phyloP scores from a whole-genome alignment of 2,888 invertebrate genomes.

The Oxytorus armatus region DNA sequence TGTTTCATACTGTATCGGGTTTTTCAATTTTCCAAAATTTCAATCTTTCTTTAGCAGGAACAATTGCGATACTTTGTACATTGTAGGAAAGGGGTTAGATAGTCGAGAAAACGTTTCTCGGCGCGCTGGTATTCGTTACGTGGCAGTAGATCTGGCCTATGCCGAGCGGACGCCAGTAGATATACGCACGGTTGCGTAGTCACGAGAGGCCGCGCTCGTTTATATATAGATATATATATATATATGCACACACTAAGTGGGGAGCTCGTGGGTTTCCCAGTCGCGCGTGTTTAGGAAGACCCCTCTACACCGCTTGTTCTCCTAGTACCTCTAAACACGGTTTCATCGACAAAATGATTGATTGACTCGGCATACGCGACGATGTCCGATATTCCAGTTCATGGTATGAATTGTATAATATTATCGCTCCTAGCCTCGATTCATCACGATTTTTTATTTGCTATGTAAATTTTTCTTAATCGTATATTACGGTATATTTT shows the following conservation, averaged over 20 bases:
- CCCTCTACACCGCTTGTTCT: conserved; percentile 68
- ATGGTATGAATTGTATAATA: conserved; percentile 1
- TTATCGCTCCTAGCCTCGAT: not conserved
- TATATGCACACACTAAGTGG: conserved; percentile 5
- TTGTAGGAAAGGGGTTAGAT: no score
- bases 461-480: not conserved
- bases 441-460: not conserved
- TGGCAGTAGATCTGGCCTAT: not conserved
- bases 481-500: no score
- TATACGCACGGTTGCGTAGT: conserved; percentile 31
- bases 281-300: conserved; percentile 65
- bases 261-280: conserved; percentile 55
- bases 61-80: no score
- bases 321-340: conserved; percentile 71
- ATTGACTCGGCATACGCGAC: conserved; percentile 64
- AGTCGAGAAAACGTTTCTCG: no score
- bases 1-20: no score
- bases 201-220: conserved; percentile 2
- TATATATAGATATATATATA: not conserved
- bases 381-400: conserved; percentile 54
- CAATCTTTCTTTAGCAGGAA: no score
- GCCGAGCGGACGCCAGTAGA: not conserved
- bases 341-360: conserved; percentile 76
- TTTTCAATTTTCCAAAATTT: no score
- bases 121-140: not conserved